phyloP scores from a whole-genome alignment of 2,797 vertebrate species.

The Myripristis murdjan region DNA sequence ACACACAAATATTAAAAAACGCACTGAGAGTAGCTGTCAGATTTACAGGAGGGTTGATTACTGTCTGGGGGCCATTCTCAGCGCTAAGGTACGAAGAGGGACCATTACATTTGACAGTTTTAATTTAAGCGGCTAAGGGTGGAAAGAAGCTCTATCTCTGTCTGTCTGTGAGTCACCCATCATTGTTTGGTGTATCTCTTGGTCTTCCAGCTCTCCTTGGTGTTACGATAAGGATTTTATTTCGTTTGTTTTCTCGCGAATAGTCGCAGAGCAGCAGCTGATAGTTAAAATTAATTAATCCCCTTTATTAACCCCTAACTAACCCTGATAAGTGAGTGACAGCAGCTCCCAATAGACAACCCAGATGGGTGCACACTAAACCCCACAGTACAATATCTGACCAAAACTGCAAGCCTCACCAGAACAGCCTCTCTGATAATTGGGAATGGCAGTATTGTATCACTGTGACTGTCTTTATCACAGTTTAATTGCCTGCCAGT shows the following conservation, averaged over 20 bases:
- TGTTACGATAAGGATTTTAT: slow-evolving; percentile 45
- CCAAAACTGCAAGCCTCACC: slow-evolving; percentile 38
- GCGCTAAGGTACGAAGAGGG: slow-evolving; percentile 22
- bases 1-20: neutral
- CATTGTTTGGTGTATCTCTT: neutral
- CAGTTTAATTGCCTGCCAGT: slow-evolving; percentile 7
- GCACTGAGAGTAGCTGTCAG: slow-evolving; percentile 13
- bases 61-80: slow-evolving; percentile 19
- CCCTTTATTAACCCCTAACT: slow-evolving; percentile 72
- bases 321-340: slow-evolving; percentile 63
- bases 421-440: slow-evolving; percentile 35
- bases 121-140: neutral
- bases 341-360: slow-evolving; percentile 36
- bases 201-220: slow-evolving; percentile 50
- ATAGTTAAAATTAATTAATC: slow-evolving; percentile 80
- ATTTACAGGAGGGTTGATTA: slow-evolving; percentile 43
- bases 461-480: slow-evolving; percentile 6
- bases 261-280: slow-evolving; percentile 65
- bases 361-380: slow-evolving; percentile 36
- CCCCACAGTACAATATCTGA: slow-evolving; percentile 25
- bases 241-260: slow-evolving; percentile 68
- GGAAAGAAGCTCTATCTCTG: neutral
- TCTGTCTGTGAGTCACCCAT: slow-evolving; percentile 23
- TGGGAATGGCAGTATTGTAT: slow-evolving; percentile 14
- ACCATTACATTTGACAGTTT: slow-evolving; percentile 15